Evolutionary conservation across 2,888 invertebrate species (phyloP), one percentile per base, ranked within the genome.

Genomic region (Lepidonotus clava): DNA sequence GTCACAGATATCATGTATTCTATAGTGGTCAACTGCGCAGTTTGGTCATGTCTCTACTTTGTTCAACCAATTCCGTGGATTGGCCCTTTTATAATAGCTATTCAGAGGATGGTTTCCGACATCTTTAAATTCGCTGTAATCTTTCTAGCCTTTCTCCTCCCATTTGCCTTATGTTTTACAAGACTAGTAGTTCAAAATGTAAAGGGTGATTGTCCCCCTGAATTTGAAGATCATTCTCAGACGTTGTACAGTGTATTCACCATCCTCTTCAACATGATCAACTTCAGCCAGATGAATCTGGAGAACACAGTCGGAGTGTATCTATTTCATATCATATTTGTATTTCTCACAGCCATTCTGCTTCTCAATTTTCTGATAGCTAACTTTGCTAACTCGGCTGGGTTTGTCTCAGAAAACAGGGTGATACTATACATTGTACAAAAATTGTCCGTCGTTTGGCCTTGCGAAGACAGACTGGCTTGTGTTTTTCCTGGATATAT

Each of bases 241-340:
- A 18, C n/a, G 0, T 1, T 76, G 4, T 76, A 76, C 76, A 76
- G 36, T n/a, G 38, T 40, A 14, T 76, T 76, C 76, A 76, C 76
- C 5, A 28, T 76, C 0, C 36, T 76, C 21, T 76, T 76, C 76
- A 76, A 76, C 21, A 76, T 76, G 76, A n/a, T 76, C 76, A 76
- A 40, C 38, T 76, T 76, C 38, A 21, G n/a, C 18, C 76, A 76
- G n/a, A 28, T 76, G 36, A 24, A 76, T 76, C 24, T 76, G 24
- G 76, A 76, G 0, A 76, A 34, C 36, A 34, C 18, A 24, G 38
- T 21, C 5, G 40, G 18, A 34, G 76, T 76, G 76, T 40, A 36
- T 40, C 38, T 76, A 21, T 76, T 76, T 24, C 76, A 76, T 34
- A 40, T 76, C 36, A 6, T 76, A 6, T 76, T 76, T 24, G 18